A percentile compares a stretch with the other conserved stretches of the same genome.
phyloP scores from a whole-genome alignment of 2,888 invertebrate genomes.

The Dolomedes plantarius region DNA sequence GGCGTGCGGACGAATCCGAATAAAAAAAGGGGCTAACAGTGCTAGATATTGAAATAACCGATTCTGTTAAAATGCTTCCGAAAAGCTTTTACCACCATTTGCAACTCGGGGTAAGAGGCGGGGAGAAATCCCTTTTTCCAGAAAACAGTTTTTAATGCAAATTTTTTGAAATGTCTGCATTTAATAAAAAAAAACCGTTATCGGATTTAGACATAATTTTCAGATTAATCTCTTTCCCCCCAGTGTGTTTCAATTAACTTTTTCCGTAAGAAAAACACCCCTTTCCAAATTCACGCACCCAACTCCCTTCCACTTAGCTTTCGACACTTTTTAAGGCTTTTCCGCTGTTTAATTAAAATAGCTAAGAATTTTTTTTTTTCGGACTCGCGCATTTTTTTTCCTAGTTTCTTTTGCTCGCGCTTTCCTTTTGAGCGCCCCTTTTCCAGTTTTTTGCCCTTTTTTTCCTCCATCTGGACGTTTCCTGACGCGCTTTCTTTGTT shows the following conservation, averaged over 20 bases:
- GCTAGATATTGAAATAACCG: slow-evolving; percentile 39
- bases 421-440: slow-evolving; percentile 17
- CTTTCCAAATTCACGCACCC: slow-evolving; percentile 55
- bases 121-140: slow-evolving; percentile 49
- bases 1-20: slow-evolving; percentile 8
- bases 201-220: slow-evolving; percentile 72
- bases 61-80: slow-evolving; percentile 44
- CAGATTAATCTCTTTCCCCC: slow-evolving; percentile 66
- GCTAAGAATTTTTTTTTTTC: slow-evolving; percentile 49
- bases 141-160: slow-evolving; percentile 70
- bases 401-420: slow-evolving; percentile 39
- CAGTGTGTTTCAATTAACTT: slow-evolving; percentile 71
- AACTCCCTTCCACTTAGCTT: slow-evolving; percentile 67
- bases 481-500: slow-evolving; percentile 49
- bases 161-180: slow-evolving; percentile 71
- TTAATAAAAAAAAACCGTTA: slow-evolving; percentile 69
- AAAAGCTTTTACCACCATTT: slow-evolving; percentile 68
- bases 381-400: slow-evolving; percentile 28
- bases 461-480: slow-evolving; percentile 36
- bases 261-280: slow-evolving; percentile 58
- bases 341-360: slow-evolving; percentile 70
- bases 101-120: slow-evolving; percentile 13
- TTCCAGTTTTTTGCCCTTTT: slow-evolving; percentile 38
- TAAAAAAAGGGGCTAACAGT: slow-evolving; percentile 13
- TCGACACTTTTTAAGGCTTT: slow-evolving; percentile 69